phyloP scores from a whole-genome alignment of 2,797 vertebrate species.

The Lepus townsendii region DNA sequence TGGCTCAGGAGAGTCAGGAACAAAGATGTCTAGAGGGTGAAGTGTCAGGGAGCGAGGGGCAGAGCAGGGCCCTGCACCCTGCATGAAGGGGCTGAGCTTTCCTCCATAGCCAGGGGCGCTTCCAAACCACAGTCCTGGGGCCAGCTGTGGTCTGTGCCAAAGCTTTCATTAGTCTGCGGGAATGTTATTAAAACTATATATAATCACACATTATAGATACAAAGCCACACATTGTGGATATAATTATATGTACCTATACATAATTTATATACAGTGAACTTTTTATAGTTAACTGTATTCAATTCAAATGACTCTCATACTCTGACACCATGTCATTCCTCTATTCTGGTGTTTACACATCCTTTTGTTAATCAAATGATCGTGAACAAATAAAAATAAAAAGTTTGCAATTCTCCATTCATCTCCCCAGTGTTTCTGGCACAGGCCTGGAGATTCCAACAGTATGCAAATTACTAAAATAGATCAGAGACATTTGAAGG shows the following conservation, averaged over 20 bases:
- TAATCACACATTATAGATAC: background rate
- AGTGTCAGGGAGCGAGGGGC: accelerated
- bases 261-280: background rate
- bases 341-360: background rate
- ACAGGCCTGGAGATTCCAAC: background rate
- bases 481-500: background rate
- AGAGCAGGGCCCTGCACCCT: too few relatives aligned
- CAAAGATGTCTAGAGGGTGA: background rate
- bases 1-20: background rate
- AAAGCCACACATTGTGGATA: background rate
- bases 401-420: background rate
- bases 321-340: background rate
- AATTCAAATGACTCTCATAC: background rate
- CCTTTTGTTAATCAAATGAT: background rate
- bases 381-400: too few relatives aligned
- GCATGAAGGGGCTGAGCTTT: accelerated
- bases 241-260: background rate
- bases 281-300: background rate
- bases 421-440: background rate
- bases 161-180: background rate
- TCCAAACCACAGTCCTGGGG: background rate
- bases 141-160: background rate
- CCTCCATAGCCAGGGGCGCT: background rate
- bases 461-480: background rate
- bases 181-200: background rate